A percentile compares a stretch with the other conserved stretches of the same genome.
phyloP scores from a whole-genome alignment of 1,140 invertebrate species.

The Sipha flava region DNA sequence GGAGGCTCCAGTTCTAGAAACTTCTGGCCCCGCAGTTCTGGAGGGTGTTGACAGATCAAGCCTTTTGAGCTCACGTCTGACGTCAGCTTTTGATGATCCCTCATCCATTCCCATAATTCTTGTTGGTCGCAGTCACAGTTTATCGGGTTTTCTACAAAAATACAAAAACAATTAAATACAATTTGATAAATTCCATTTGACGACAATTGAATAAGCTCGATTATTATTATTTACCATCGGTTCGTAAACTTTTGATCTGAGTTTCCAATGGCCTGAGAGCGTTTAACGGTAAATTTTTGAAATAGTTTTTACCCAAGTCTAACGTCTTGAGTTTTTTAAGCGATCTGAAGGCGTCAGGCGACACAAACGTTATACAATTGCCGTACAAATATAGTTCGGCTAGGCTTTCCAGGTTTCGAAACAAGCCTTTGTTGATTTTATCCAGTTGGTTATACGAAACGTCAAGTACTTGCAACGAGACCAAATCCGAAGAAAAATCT shows the following conservation, averaged over 20 bases:
- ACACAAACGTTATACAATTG: conserved; percentile 71
- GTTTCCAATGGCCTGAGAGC: conserved; percentile 68
- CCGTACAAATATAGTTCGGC: conserved; percentile 68
- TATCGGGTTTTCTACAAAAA: conserved; percentile 65
- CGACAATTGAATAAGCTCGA: too few species aligned
- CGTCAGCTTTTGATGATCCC: conserved; percentile 65
- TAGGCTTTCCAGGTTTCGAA: conserved; percentile 63
- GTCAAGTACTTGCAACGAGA: conserved; percentile 67
- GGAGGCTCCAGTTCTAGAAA: conserved; percentile 69
- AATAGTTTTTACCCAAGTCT: conserved; percentile 74
- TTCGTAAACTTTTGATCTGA: conserved; percentile 62
- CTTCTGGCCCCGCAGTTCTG: conserved; percentile 61
- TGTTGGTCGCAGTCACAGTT: conserved; percentile 74
- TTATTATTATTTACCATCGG: conserved; percentile 57
- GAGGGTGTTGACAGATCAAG: conserved; percentile 67
- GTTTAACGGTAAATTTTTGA: conserved; percentile 69
- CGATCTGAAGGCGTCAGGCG: conserved; percentile 68
- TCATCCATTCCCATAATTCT: conserved; percentile 79
- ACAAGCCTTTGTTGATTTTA: conserved; percentile 63
- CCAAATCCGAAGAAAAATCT: conserved; percentile 69
- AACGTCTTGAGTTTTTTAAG: conserved; percentile 68
- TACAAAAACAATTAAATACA: neutral
- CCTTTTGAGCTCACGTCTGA: conserved; percentile 46
- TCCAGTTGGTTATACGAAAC: conserved; percentile 75
- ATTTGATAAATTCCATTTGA: neutral